Conservation (phyloP, 64 coral and sea anemone species). For the Trachythela sp. region DNA sequence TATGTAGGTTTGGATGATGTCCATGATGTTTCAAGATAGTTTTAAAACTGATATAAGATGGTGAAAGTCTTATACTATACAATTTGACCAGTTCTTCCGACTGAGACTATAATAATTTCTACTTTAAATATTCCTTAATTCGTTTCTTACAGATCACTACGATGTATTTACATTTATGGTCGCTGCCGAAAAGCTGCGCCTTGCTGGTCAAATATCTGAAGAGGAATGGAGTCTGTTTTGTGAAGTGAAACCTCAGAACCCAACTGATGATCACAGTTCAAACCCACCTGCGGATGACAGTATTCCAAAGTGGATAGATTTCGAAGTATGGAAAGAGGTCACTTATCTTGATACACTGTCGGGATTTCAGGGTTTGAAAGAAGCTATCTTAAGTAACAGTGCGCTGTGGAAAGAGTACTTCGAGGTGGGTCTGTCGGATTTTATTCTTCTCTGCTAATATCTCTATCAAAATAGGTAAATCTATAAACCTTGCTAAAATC, state of each 20-base stretch:
- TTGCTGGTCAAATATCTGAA: constrained; percentile 32
- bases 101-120: background rate
- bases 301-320: constrained; percentile 65
- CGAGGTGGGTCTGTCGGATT: constrained; percentile 29
- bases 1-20: too few relatives aligned
- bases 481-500: too few relatives aligned
- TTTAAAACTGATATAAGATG: too few relatives aligned
- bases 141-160: constrained; percentile 29
- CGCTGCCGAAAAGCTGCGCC: constrained; percentile 73
- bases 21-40: too few relatives aligned
- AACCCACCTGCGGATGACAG: background rate
- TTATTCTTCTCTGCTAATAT: background rate
- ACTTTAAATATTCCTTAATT: background rate
- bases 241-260: background rate
- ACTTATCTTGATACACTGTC: constrained; percentile 50
- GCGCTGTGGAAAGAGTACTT: constrained; percentile 90
- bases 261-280: background rate
- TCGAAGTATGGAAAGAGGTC: constrained; percentile 54
- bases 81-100: background rate
- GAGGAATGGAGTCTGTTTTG: constrained; percentile 74
- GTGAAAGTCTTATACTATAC: too few relatives aligned
- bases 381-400: constrained; percentile 43
- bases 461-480: too few relatives aligned
- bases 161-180: constrained; percentile 80
- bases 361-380: constrained; percentile 53